Evolutionary conservation across 2,888 invertebrate species (phyloP).

Genomic region (Dryobota labecula): DNA sequence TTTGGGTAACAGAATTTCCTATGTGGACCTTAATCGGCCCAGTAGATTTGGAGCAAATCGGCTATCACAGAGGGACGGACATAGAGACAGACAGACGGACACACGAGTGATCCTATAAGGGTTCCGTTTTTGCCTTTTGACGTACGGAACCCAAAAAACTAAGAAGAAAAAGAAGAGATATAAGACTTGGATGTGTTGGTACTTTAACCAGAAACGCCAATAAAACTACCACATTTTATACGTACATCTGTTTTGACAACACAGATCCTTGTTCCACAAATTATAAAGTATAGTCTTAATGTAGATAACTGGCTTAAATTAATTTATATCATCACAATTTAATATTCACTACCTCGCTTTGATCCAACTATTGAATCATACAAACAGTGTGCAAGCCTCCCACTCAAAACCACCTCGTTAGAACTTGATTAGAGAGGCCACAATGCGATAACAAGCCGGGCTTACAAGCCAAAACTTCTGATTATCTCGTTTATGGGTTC

Average conservation of each 20-base stretch:
- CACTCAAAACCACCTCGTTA: constrained; percentile 76
- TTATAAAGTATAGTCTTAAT: background rate
- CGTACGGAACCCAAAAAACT: no score
- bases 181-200: background rate
- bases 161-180: background rate
- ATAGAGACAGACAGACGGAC: no score
- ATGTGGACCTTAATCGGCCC: no score
- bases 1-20: no score
- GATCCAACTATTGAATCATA: constrained; percentile 35
- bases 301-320: background rate
- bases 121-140: no score
- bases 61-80: no score
- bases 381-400: constrained; percentile 61
- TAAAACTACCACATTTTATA: background rate
- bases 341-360: constrained; percentile 3
- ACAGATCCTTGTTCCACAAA: background rate
- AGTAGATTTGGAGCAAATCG: no score
- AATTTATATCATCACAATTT: background rate
- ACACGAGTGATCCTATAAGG: no score
- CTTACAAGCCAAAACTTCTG: constrained; percentile 74
- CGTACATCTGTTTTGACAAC: background rate
- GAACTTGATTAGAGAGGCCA: constrained; percentile 81
- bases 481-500: constrained; percentile 72
- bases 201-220: background rate
- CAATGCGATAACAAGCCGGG: constrained; percentile 76